Evolutionary conservation across 2,113 vertebrate genomes (phyloP).

Genomic region (Narcine bancroftii): DNA sequence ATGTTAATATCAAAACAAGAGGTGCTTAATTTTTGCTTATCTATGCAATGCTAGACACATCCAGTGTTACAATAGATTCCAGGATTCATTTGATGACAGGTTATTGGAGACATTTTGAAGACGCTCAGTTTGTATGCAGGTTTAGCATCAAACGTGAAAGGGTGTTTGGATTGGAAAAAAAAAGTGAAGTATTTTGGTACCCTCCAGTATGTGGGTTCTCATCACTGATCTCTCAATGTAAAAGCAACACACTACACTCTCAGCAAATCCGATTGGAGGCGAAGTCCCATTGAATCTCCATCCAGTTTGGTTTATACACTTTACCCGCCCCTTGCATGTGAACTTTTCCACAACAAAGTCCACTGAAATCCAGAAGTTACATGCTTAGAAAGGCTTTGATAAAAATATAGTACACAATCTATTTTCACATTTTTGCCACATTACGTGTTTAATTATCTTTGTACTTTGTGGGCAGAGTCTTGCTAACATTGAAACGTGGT

Average conservation of each 20-base stretch:
- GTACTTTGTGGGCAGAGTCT: background rate
- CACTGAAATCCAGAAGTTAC: background rate
- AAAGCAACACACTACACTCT: background rate
- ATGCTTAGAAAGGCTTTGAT: background rate
- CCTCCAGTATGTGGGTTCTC: background rate
- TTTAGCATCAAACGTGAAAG: background rate
- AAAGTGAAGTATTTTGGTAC: background rate
- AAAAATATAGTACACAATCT: background rate
- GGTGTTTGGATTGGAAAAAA: background rate
- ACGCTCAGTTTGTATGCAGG: too few species aligned
- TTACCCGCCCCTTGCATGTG: background rate
- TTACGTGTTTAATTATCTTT: background rate
- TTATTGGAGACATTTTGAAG: background rate
- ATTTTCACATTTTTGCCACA: background rate
- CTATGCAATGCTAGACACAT: conserved; percentile 18
- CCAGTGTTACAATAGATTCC: conserved; percentile 7
- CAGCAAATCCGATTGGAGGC: background rate
- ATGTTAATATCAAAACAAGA: conserved; percentile 21
- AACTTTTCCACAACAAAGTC: background rate
- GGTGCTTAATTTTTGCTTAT: background rate
- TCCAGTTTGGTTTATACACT: background rate
- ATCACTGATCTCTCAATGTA: background rate
- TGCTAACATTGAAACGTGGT: conserved; percentile 10
- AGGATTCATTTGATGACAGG: background rate
- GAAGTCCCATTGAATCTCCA: background rate